phyloP scores from a whole-genome alignment of 2,888 invertebrate species.

The Drosophila multiciliata region DNA sequence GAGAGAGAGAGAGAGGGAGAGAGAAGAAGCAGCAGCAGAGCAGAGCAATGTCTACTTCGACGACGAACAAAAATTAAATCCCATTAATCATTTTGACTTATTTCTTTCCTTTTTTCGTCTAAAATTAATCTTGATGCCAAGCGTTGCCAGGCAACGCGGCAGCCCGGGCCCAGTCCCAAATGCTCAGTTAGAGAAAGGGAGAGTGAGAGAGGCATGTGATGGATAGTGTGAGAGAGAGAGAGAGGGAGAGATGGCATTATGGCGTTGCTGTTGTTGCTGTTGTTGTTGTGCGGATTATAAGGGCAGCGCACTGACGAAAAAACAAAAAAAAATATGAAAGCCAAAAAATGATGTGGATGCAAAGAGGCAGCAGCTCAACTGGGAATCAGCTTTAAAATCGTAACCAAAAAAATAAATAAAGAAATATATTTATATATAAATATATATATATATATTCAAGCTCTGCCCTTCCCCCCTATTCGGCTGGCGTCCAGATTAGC shows the following conservation, averaged over 20 bases:
- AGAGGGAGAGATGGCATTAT: slow-evolving; percentile 31
- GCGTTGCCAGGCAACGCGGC: slow-evolving; percentile 73
- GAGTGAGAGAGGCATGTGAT: slow-evolving; percentile 6
- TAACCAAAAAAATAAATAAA: slow-evolving; percentile 21
- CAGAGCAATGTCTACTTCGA: slow-evolving; percentile 51
- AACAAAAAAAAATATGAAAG: slow-evolving; percentile 55
- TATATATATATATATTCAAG: slow-evolving; percentile 15
- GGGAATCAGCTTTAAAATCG: slow-evolving; percentile 53
- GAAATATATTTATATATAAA: neutral
- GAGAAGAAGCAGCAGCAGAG: slow-evolving; percentile 15
- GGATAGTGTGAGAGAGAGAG: slow-evolving; percentile 21
- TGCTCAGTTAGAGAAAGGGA: slow-evolving; percentile 14
- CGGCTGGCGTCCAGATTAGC: slow-evolving; percentile 53
- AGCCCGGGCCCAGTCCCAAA: slow-evolving; percentile 33
- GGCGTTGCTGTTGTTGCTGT: slow-evolving; percentile 31
- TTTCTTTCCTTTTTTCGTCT: slow-evolving; percentile 82
- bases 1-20: slow-evolving; percentile 13
- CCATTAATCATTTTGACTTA: slow-evolving; percentile 84
- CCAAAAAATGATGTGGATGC: slow-evolving; percentile 54
- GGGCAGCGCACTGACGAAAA: slow-evolving; percentile 60
- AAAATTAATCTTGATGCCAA: slow-evolving; percentile 83
- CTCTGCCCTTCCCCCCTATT: neutral
- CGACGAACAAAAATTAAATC: slow-evolving; percentile 77
- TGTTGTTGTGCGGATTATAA: slow-evolving; percentile 67
- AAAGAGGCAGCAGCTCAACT: slow-evolving; percentile 33